Percentiles rank a stretch among this genome's conserved stretches.
phyloP scores from a whole-genome alignment of 2,888 invertebrate genomes.

The Pinctada fucata region DNA sequence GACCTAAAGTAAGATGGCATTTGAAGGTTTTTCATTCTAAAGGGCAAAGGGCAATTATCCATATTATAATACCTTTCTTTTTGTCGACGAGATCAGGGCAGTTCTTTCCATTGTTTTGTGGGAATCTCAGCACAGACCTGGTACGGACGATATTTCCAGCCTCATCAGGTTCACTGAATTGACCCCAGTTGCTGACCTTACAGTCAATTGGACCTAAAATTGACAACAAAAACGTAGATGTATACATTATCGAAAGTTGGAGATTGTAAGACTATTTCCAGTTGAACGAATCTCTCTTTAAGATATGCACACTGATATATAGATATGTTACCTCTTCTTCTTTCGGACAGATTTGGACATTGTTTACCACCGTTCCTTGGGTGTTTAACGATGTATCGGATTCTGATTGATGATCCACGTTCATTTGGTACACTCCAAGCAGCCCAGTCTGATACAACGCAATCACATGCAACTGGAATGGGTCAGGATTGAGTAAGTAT shows the following conservation, averaged over 20 bases:
- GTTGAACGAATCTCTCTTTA: not conserved
- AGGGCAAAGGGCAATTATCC: not conserved
- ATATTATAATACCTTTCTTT: constrained; percentile 14
- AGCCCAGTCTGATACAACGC: constrained; percentile 11
- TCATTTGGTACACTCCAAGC: constrained; percentile 12
- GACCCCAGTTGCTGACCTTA: constrained; percentile 16
- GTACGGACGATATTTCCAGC: constrained; percentile 8
- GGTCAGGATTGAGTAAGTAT: not conserved
- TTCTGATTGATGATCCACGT: not conserved
- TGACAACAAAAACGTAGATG: constrained; percentile 1
- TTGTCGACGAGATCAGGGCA: constrained; percentile 23
- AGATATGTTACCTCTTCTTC: constrained; percentile 5
- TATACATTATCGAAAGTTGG: not conserved
- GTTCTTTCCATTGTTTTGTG: constrained; percentile 14
- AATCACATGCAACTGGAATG: constrained; percentile 11
- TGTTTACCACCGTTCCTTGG: not conserved
- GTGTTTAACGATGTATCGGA: not conserved
- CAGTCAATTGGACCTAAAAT: constrained; percentile 16
- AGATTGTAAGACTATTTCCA: not conserved
- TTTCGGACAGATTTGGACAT: constrained; percentile 10
- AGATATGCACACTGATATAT: not conserved
- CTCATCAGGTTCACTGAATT: constrained; percentile 13
- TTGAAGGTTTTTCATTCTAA: not conserved
- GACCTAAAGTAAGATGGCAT: not conserved
- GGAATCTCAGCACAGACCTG: not conserved